These are phyloP conservation scores for Sphaerophoria rueppellii DNA, from an alignment of 2,888 invertebrate species.

Conservation along the genomic window DNA sequence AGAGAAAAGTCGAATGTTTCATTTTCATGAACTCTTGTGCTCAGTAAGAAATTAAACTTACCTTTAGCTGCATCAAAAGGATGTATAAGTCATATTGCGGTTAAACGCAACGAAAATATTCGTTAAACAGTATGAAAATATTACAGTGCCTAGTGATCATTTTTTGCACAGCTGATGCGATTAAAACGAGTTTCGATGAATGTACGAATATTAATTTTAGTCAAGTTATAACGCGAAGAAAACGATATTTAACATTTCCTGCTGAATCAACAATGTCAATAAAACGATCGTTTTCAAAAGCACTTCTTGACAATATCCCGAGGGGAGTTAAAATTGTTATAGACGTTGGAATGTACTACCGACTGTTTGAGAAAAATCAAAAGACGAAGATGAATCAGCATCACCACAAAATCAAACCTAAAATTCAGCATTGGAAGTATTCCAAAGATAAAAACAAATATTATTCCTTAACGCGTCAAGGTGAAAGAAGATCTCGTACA, in stretches of 20 bases:
- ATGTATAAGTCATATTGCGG: too few species aligned
- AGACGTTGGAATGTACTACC: conserved; percentile 42
- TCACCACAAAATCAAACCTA: too few species aligned
- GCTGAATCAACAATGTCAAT: conserved; percentile 45
- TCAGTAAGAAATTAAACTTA: too few species aligned
- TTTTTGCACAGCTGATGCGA: background rate
- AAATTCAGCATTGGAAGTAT: too few species aligned
- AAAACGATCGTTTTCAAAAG: conserved; percentile 51
- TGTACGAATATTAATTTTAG: background rate
- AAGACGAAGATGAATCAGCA: too few species aligned
- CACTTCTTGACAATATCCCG: conserved; percentile 39
- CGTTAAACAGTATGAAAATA: background rate
- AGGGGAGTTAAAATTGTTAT: conserved; percentile 33
- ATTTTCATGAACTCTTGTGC: too few species aligned
- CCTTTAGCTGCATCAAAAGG: too few species aligned
- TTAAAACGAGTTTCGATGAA: background rate
- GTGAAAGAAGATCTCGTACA: too few species aligned
- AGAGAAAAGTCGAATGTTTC: too few species aligned
- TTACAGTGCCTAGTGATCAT: background rate
- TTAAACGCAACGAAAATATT: too few species aligned
- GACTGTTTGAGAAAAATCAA: background rate
- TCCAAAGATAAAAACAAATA: too few species aligned
- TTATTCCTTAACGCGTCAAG: too few species aligned
- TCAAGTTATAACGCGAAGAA: background rate
- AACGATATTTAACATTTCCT: conserved; percentile 29